A percentile compares a stretch with the other conserved stretches of the same genome.
These are phyloP conservation scores for Pseudobourletiella spinata DNA, from an alignment of 1,140 invertebrate species.

Conservation along the genomic window DNA sequence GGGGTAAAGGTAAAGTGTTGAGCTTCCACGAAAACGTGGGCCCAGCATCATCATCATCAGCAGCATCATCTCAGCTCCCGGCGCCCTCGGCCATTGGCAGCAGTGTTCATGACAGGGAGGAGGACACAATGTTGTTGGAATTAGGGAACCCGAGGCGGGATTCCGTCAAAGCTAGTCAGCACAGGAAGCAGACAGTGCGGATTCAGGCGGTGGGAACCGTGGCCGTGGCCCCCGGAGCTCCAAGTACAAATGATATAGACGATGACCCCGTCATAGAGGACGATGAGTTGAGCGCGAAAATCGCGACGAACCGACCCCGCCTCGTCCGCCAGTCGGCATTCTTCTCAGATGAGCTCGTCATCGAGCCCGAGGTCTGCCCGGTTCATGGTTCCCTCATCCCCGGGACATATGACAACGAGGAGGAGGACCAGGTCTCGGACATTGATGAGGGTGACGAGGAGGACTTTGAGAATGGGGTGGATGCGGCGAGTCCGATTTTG, in stretches of 20 bases:
- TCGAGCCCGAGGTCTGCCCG: slow-evolving; percentile 34
- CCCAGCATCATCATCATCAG: not conserved
- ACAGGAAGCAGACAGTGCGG: not conserved
- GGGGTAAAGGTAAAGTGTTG: not conserved
- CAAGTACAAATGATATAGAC: not conserved
- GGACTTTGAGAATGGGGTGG: slow-evolving; percentile 5
- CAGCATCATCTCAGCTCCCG: not conserved
- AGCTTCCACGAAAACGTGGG: not conserved
- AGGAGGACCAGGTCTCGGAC: slow-evolving; percentile 18
- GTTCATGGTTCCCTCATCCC: slow-evolving; percentile 28
- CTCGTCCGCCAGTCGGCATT: slow-evolving; percentile 32
- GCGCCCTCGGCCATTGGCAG: not conserved
- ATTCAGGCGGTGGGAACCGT: not conserved
- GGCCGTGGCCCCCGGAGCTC: too few relatives aligned
- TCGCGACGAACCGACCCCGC: slow-evolving; percentile 33
- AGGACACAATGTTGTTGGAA: not conserved
- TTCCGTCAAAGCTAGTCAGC: not conserved
- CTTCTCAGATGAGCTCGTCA: slow-evolving; percentile 34
- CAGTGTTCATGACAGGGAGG: not conserved
- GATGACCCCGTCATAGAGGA: slow-evolving; percentile 25
- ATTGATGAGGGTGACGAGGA: slow-evolving; percentile 22
- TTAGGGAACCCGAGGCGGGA: not conserved
- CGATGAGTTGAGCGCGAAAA: slow-evolving; percentile 33
- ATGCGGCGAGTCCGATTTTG: slow-evolving; percentile 31
- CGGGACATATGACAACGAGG: slow-evolving; percentile 30